phyloP scores from a whole-genome alignment of 1,140 invertebrate species.

The Steinernema khuongi region DNA sequence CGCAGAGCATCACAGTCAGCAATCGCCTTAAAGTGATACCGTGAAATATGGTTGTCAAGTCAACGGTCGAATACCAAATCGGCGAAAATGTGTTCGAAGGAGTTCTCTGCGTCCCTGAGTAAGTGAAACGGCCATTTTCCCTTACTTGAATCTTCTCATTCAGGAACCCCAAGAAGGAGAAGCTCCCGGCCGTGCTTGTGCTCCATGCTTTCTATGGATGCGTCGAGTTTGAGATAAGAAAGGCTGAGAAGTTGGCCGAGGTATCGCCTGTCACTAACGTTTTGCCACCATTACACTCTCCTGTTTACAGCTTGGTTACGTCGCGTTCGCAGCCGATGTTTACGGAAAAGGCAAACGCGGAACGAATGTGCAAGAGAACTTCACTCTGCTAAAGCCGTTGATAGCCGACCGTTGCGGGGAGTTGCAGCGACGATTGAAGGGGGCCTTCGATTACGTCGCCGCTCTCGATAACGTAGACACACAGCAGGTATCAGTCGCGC shows the following conservation, averaged over 20 bases:
- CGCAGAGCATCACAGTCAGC: no score
- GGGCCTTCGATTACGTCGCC: slow-evolving; percentile 38
- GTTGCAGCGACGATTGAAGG: slow-evolving; percentile 37
- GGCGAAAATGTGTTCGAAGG: slow-evolving; percentile 22
- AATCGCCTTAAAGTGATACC: no score
- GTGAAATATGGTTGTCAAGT: background rate
- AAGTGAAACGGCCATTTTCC: background rate
- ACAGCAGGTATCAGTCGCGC: slow-evolving; percentile 36
- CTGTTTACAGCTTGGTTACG: slow-evolving; percentile 45
- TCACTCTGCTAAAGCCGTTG: slow-evolving; percentile 35
- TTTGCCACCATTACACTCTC: background rate
- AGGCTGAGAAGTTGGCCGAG: slow-evolving; percentile 37
- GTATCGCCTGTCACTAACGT: slow-evolving; percentile 19
- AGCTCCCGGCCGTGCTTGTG: slow-evolving; percentile 39
- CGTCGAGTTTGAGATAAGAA: slow-evolving; percentile 39
- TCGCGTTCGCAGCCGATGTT: slow-evolving; percentile 50
- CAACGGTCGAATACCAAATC: background rate
- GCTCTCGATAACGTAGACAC: slow-evolving; percentile 36
- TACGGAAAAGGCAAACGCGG: slow-evolving; percentile 47
- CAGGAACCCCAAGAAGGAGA: slow-evolving; percentile 15
- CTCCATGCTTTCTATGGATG: slow-evolving; percentile 40
- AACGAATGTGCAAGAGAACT: slow-evolving; percentile 36
- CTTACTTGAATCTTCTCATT: background rate
- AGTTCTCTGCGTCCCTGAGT: slow-evolving; percentile 28
- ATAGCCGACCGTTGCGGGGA: slow-evolving; percentile 27